Evolutionary conservation across 2,888 invertebrate species (phyloP), one percentile per base, ranked within the genome.

Genomic region (Brenthis daphne): DNA sequence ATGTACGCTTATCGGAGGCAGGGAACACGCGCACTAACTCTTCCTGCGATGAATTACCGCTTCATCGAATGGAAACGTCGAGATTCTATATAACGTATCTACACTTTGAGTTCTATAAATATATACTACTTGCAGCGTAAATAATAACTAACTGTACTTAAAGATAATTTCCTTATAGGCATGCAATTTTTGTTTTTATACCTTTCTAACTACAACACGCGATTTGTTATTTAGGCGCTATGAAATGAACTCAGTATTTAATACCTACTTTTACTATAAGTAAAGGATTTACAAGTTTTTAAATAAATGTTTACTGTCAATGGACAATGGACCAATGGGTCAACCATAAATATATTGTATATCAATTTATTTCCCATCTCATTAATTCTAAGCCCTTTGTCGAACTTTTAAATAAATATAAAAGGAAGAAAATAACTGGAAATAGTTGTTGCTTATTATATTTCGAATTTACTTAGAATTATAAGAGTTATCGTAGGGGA

Each of bases 21-120:
- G 48, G 29, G 57, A 57, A 61, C 63, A 65, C 56, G 60, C 53
- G 65, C 65, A 48, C 64, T 68, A 68, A 65, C 65, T 63, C 63
- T 72, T 72, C 72, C 67, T 67, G 56, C 67, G 60, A 66, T 58
- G 63, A 68, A 64, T 86, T 86, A 84, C 85, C 83, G 89, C 88
- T 85, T 77, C 80, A 77, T 78, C 77, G 80, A 87, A 86, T 79
- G 80, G 85, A 88, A 88, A 83, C 80, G 78, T 82, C 83, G 65
- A 63, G 70, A 61, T 67, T 65, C 55, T 53, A 37, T 55, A 20
- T 57, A 58, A 16, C 5, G 54, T 58, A 33, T 48, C 29, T 61
- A n/a, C 47, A 20, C 51, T 6, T 47, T 54, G 54, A n/a, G 24
- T 58, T 24, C 6, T 50, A 56, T 33, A 16, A 48, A 20, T 20